phyloP scores from a whole-genome alignment of 1,140 invertebrate species.

The Drosophila ananassae region DNA sequence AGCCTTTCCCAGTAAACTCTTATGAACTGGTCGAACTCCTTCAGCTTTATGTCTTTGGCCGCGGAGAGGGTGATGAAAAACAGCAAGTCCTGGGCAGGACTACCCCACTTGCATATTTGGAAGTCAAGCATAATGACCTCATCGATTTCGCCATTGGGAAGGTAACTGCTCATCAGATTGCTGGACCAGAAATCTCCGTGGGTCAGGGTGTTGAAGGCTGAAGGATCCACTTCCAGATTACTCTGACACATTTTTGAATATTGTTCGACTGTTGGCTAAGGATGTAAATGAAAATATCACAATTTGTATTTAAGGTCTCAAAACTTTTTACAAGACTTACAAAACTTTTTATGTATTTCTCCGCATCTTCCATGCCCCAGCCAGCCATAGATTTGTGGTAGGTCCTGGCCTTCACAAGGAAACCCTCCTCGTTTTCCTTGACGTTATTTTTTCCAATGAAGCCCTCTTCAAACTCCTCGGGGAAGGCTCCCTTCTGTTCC shows the following conservation, averaged over 20 bases:
- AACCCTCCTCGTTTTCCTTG: conserved; percentile 1
- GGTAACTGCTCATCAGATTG: conserved; percentile 84
- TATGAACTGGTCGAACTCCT: conserved; percentile 66
- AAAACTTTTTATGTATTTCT: conserved; percentile 59
- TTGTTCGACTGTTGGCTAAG: conserved; percentile 52
- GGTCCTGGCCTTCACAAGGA: conserved; percentile 9
- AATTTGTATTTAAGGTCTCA: background rate
- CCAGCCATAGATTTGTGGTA: conserved; percentile 52
- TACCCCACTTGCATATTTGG: conserved; percentile 78
- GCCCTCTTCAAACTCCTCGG: conserved; percentile 47
- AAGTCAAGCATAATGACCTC: conserved; percentile 83
- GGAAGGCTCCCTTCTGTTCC: conserved; percentile 46
- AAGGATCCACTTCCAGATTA: conserved; percentile 57
- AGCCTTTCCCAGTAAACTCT: conserved; percentile 65
- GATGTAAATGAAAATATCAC: background rate
- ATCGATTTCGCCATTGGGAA: conserved; percentile 47
- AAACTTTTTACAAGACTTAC: conserved; percentile 32
- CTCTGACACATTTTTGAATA: conserved; percentile 30
- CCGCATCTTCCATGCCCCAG: conserved; percentile 57
- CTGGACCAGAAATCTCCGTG: conserved; percentile 86
- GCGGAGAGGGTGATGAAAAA: conserved; percentile 76
- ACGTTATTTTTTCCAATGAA: conserved; percentile 26
- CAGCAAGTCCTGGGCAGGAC: conserved; percentile 80
- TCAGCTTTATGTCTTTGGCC: conserved; percentile 51
- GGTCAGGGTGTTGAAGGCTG: conserved; percentile 86